A percentile compares a stretch with the other conserved stretches of the same genome.
Conservation (phyloP, 2,797 vertebrate species). For the Sebastes cheni region DNA sequence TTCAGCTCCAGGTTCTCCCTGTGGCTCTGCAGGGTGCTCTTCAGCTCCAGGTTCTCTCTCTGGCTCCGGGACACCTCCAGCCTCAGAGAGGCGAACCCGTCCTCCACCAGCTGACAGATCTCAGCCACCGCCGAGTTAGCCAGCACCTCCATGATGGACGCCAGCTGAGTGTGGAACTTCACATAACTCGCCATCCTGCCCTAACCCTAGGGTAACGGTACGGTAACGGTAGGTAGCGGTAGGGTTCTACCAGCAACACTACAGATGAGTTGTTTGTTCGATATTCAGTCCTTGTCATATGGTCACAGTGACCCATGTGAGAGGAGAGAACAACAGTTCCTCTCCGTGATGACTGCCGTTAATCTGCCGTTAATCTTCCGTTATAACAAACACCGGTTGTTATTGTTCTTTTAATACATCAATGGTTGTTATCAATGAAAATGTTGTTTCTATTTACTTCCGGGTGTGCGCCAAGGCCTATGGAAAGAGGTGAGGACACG, state of each 20-base stretch:
- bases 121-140: conserved; percentile 52
- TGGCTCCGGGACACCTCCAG: conserved; percentile 35
- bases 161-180: conserved; percentile 41
- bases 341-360: no score
- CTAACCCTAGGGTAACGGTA: no score
- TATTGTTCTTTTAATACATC: no score
- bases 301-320: background rate
- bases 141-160: conserved; percentile 52
- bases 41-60: background rate
- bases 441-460: conserved; percentile 1
- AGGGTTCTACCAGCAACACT: background rate
- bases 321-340: no score
- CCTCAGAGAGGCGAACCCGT: conserved; percentile 20
- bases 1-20: conserved; percentile 9
- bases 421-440: background rate
- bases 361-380: no score
- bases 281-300: no score
- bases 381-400: no score
- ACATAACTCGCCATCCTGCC: conserved; percentile 21
- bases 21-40: background rate
- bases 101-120: conserved; percentile 46
- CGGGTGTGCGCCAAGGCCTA: no score
- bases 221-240: no score
- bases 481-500: no score
- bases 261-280: background rate